Conservation (phyloP, 2,113 vertebrate species). For the Xiphophorus couchianus region DNA sequence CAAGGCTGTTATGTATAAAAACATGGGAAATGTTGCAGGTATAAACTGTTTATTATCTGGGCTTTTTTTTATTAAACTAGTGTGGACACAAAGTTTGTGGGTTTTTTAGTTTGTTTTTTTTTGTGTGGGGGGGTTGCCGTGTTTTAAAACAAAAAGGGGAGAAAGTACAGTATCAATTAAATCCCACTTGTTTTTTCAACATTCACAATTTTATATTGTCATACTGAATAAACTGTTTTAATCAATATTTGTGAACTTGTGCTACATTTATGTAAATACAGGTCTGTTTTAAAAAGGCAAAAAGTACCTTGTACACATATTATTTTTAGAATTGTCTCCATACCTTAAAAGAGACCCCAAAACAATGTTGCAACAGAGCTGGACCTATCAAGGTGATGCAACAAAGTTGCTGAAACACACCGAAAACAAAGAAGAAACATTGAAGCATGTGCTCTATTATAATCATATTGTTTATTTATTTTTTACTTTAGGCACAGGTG, state of each 20-base stretch:
- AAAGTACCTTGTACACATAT: too few species aligned
- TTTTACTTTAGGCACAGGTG: too few species aligned
- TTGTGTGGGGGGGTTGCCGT: too few species aligned
- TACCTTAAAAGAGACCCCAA: too few species aligned
- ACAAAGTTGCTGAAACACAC: neutral
- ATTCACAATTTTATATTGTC: neutral
- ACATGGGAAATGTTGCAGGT: neutral
- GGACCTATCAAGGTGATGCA: neutral
- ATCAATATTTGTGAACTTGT: neutral
- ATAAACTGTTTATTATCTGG: neutral
- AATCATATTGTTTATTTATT: too few species aligned
- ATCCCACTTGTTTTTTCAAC: neutral
- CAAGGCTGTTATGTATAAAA: neutral
- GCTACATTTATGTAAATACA: neutral
- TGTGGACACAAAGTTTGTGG: neutral
- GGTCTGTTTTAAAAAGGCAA: too few species aligned
- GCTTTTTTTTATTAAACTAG: neutral
- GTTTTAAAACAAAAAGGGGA: neutral
- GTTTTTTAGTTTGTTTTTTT: too few species aligned
- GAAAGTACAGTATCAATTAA: neutral
- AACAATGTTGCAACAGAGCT: too few species aligned
- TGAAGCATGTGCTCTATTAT: neutral
- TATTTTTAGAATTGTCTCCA: too few species aligned
- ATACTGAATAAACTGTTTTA: neutral
- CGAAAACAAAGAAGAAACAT: neutral